phyloP scores from a whole-genome alignment of 2,888 invertebrate species.

The Calameuta idolon region DNA sequence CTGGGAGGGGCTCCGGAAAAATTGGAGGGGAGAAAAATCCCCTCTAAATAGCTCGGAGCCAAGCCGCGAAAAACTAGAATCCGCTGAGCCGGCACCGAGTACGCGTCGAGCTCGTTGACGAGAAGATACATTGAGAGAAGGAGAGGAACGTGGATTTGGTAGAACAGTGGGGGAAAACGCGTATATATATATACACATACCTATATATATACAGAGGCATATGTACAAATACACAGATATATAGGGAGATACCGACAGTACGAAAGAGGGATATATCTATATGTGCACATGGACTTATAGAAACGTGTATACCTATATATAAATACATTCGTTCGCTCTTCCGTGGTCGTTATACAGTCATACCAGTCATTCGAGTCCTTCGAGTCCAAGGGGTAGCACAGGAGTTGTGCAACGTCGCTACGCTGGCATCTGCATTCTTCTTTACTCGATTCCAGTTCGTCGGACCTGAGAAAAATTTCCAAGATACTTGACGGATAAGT shows the following conservation, averaged over 20 bases:
- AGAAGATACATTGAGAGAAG: constrained; percentile 36
- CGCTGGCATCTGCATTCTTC: background rate
- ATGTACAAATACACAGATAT: constrained; percentile 13
- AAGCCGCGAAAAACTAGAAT: constrained; percentile 65
- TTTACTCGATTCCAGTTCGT: background rate
- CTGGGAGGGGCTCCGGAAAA: constrained; percentile 66
- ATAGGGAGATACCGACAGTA: constrained; percentile 18
- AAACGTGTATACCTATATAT: background rate
- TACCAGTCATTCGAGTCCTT: background rate
- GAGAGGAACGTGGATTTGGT: constrained; percentile 49
- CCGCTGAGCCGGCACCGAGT: constrained; percentile 65
- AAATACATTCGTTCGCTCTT: background rate
- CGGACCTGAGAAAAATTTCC: background rate
- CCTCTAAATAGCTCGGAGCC: constrained; percentile 65
- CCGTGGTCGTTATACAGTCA: background rate
- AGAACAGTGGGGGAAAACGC: constrained; percentile 18
- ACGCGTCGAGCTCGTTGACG: constrained; percentile 43
- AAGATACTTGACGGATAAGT: background rate
- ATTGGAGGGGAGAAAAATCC: constrained; percentile 65
- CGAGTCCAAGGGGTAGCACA: background rate
- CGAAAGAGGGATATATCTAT: constrained; percentile 16
- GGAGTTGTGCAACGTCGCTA: background rate
- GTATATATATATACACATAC: constrained; percentile 16
- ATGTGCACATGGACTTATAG: background rate
- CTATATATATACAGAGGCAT: constrained; percentile 17